phyloP scores from a whole-genome alignment of 2,888 invertebrate genomes.

The Machimus atricapillus region DNA sequence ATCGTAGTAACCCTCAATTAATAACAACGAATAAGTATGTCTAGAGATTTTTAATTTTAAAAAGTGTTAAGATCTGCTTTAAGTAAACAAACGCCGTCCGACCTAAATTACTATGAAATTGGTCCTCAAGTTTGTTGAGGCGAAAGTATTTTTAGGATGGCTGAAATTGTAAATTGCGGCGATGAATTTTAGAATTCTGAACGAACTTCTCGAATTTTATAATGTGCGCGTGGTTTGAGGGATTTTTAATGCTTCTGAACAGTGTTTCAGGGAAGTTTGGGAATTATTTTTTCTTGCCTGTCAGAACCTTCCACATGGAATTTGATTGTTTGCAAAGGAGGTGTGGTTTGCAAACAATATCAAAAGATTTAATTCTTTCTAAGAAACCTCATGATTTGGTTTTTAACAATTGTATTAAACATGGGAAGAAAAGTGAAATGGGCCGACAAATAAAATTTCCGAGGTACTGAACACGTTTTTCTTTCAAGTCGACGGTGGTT shows the following conservation, averaged over 20 bases:
- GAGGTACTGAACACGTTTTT: background rate
- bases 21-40: background rate
- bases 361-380: background rate
- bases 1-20: background rate
- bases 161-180: background rate
- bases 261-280: background rate
- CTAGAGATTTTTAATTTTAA: background rate
- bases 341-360: background rate
- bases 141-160: background rate
- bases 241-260: background rate
- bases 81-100: background rate
- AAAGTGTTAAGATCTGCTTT: background rate
- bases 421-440: background rate
- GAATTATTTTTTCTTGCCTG: background rate
- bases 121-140: background rate
- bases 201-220: background rate
- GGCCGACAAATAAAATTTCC: background rate
- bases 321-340: background rate
- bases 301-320: background rate
- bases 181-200: background rate
- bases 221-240: background rate
- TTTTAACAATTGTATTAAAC: background rate
- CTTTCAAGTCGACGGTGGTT: background rate
- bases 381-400: background rate
- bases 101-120: background rate